Conservation (phyloP, 2,113 vertebrate species). For the Corydoras sp. region DNA sequence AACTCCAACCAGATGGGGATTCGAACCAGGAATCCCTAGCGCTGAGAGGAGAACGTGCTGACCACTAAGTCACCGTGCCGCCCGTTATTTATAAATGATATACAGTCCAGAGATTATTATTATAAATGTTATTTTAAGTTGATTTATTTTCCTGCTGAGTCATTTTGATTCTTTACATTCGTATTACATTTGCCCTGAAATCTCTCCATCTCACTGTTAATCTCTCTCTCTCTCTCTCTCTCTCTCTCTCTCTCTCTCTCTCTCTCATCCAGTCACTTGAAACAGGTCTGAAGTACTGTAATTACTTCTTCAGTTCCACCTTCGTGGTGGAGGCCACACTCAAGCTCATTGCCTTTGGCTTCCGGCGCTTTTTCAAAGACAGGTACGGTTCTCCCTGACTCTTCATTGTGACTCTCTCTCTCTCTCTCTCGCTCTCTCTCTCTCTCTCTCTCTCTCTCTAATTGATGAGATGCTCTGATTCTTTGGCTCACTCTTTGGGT, state of each 20-base stretch:
- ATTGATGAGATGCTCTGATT: slow-evolving; percentile 11
- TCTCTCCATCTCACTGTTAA: neutral
- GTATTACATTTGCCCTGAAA: no score
- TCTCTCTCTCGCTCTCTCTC: no score
- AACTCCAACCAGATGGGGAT: no score
- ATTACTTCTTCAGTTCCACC: slow-evolving; percentile 96
- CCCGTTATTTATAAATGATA: no score
- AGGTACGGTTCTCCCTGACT: slow-evolving; percentile 61
- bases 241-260: slow-evolving; percentile 8
- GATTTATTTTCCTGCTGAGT: neutral
- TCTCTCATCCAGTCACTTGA: slow-evolving; percentile 77
- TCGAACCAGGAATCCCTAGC: no score
- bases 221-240: neutral
- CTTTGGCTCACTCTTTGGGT: neutral
- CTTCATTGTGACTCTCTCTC: neutral
- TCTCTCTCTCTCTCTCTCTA: no score
- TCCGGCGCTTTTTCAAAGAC: slow-evolving; percentile 96
- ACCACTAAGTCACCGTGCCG: no score
- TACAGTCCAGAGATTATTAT: no score
- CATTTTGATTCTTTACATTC: no score
- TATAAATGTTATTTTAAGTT: neutral
- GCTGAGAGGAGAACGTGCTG: no score
- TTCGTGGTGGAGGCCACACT: slow-evolving; percentile 91
- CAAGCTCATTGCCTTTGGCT: slow-evolving; percentile 90
- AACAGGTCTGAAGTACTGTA: slow-evolving; percentile 89